Conservation (phyloP, 2,888 invertebrate genomes). For the Dusona sp. region DNA sequence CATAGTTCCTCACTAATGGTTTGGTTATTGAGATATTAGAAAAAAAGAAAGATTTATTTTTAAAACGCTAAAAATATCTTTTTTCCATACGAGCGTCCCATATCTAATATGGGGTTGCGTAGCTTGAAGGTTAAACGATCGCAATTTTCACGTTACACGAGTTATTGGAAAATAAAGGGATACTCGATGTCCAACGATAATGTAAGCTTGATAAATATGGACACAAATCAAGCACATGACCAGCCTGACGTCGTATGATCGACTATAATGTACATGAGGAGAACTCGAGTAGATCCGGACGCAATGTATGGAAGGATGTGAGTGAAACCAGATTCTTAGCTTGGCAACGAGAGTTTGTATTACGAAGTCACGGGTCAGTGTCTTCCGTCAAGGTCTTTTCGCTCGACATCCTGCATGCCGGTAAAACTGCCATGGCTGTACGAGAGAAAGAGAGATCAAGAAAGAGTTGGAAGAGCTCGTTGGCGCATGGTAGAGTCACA, state of each 20-base stretch:
- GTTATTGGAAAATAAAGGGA: not conserved
- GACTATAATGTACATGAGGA: slow-evolving; percentile 29
- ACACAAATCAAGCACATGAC: not conserved
- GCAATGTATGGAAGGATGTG: slow-evolving; percentile 65
- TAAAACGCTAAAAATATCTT: not conserved
- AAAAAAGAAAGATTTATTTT: not conserved
- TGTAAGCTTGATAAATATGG: slow-evolving; percentile 3
- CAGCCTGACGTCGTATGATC: not conserved
- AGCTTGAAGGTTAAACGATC: not conserved
- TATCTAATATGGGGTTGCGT: not conserved
- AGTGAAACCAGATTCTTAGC: slow-evolving; percentile 72
- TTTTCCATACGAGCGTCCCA: not conserved
- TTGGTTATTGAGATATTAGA: not conserved
- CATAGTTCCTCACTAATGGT: not conserved
- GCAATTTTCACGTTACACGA: not conserved
- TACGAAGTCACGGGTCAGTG: slow-evolving; percentile 75
- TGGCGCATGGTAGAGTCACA: slow-evolving; percentile 53
- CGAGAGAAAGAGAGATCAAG: slow-evolving; percentile 45
- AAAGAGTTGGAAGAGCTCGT: slow-evolving; percentile 41
- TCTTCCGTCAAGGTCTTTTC: slow-evolving; percentile 75
- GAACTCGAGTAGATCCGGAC: slow-evolving; percentile 55
- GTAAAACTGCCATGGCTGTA: slow-evolving; percentile 54
- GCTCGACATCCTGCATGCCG: slow-evolving; percentile 73
- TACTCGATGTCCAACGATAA: not conserved
- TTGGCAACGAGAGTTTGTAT: slow-evolving; percentile 70